These are phyloP conservation scores for Cynopterus sphinx DNA, from an alignment of 2,797 vertebrate genomes.

Conservation along the genomic window DNA sequence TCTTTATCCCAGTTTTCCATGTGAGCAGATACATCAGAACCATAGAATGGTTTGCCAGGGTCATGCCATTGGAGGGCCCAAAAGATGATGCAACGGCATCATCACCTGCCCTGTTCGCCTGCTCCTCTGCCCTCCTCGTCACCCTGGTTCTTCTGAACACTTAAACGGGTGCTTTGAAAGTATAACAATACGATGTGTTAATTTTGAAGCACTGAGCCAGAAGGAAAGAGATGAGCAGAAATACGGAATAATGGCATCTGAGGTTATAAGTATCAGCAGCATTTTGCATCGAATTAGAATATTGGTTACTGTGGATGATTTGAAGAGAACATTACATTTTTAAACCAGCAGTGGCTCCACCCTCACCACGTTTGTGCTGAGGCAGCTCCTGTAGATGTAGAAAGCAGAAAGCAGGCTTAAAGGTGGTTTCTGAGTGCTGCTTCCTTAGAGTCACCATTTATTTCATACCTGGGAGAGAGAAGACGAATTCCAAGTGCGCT, in stretches of 20 bases:
- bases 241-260: not conserved
- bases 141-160: not conserved
- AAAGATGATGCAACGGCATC: too few relatives aligned
- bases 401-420: not conserved
- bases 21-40: not conserved
- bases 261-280: not conserved
- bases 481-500: not conserved
- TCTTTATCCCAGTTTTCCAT: not conserved
- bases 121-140: not conserved
- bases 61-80: fast-evolving
- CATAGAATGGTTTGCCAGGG: not conserved
- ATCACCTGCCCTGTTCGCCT: not conserved
- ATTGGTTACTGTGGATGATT: too few relatives aligned
- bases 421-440: not conserved
- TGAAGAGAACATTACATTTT: not conserved
- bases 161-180: not conserved
- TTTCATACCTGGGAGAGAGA: not conserved
- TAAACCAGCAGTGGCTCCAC: not conserved
- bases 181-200: not conserved
- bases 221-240: not conserved
- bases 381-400: not conserved
- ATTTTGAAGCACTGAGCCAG: not conserved
- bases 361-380: too few relatives aligned
- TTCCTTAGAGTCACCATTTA: fast-evolving
- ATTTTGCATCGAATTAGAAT: not conserved